These are phyloP conservation scores for Florisuga fusca DNA, from an alignment of 2,797 vertebrate genomes.

Conservation along the genomic window DNA sequence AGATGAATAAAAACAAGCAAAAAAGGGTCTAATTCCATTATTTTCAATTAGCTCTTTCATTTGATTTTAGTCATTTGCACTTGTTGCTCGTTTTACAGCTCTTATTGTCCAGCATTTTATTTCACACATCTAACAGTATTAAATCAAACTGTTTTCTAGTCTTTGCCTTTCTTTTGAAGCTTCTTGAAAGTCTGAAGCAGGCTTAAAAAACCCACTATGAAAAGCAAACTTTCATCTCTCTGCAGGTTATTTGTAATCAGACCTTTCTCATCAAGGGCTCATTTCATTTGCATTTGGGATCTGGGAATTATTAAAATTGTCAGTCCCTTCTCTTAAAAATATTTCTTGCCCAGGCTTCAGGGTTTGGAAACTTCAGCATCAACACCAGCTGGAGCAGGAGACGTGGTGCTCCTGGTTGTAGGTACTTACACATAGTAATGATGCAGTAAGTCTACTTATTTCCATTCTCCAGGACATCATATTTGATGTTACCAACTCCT, in stretches of 20 bases:
- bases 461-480: background rate
- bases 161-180: constrained; percentile 67
- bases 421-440: fast-evolving
- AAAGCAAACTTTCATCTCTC: constrained; percentile 66
- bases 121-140: constrained; percentile 67
- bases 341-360: background rate
- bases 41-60: constrained; percentile 73
- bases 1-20: constrained; percentile 67
- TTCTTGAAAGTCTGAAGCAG: constrained; percentile 56
- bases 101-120: constrained; percentile 68
- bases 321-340: background rate
- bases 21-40: constrained; percentile 75
- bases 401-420: background rate
- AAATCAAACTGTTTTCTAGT: constrained; percentile 68
- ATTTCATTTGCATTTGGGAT: constrained; percentile 45
- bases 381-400: background rate
- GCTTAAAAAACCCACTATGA: constrained; percentile 51
- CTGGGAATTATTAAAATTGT: constrained; percentile 41
- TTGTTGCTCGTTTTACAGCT: constrained; percentile 63
- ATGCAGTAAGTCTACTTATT: background rate
- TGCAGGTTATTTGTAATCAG: constrained; percentile 74
- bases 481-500: background rate
- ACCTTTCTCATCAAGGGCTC: constrained; percentile 62
- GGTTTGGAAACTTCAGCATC: background rate
- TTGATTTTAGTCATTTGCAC: constrained; percentile 61